Base-by-base conservation (phyloP, 2,888 invertebrate species). In the Uropetala carovei region DNA sequence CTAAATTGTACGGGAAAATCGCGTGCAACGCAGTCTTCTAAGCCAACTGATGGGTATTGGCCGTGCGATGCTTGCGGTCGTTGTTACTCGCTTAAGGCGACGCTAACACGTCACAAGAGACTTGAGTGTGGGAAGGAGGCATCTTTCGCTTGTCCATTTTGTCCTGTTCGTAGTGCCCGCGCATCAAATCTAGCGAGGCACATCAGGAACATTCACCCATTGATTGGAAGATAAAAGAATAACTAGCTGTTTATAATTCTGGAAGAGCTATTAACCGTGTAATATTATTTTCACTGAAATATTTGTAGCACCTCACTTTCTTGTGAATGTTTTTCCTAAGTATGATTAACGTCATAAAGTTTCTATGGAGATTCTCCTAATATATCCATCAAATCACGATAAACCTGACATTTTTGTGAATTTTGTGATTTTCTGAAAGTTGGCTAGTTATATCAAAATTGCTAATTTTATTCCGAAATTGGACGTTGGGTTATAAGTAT, bases 121-220 rank as follows among this genome's bases (percentile, higher is more conserved):
- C 95, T 96, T 92, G 96, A 96, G 93, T 96, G 96, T 93, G 95
- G 96, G 92, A 95, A 95, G 93, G 95, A 95, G 92, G 95, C 95
- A 91, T 94, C 94, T 93, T 96, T 96, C 93, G 95, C 95, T 11
- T 95, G 95, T 93, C 94, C 94, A 10, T 92, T 94, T 86, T 96
- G 95, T 93, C 94, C 94, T 2, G 95, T 94, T 93, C 93, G 94
- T 56, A 94, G 94, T 93, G 94, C 94, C 92, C 94, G 94, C 91
- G 94, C 94, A 13, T 94, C 93, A 64, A 95, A 95, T 93, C 94
- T 94, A 59, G 93, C 94, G 81, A 94, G 95, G 43, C 95, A 95
- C 93, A 93, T 94, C 27, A 93, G 94, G 93, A 94, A 94, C 57
- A 94, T 94, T 58, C 95, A 94, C 92, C 93, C 82, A 91, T 56